Evolutionary conservation across 2,797 vertebrate genomes (phyloP).

Genomic region (Fistularia tabacaria): DNA sequence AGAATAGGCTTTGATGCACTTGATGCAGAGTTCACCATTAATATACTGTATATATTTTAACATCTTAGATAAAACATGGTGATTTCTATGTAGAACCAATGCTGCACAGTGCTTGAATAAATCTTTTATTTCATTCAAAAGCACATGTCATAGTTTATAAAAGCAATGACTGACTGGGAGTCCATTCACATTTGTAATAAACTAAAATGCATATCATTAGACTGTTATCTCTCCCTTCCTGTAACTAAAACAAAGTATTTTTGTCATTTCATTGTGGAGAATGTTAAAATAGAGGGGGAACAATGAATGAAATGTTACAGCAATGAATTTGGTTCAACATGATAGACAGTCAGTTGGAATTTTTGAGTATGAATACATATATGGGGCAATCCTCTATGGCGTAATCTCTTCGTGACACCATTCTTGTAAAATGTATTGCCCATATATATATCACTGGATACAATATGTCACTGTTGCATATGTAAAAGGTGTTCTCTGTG

Average conservation of each 20-base stretch:
- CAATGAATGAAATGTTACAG: conserved; percentile 26
- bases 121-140: no score
- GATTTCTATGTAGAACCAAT: no score
- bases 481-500: conserved; percentile 13
- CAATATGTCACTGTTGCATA: conserved; percentile 20
- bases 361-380: conserved; percentile 9
- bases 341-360: conserved; percentile 20
- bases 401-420: conserved; percentile 13
- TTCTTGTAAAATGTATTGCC: conserved; percentile 20
- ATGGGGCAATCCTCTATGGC: conserved; percentile 12
- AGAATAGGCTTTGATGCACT: no score
- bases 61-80: no score
- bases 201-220: conserved; percentile 11
- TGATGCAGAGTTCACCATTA: no score
- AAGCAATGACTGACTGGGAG: neutral
- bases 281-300: conserved; percentile 23
- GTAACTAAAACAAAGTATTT: conserved; percentile 6
- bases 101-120: no score
- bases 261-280: conserved; percentile 21
- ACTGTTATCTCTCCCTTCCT: conserved; percentile 1
- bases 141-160: no score
- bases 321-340: conserved; percentile 23
- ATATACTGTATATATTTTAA: no score
- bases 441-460: no score
- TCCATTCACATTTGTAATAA: conserved; percentile 21